Evolutionary conservation across 2,888 invertebrate species (phyloP).

Genomic region (Drosophila merina): DNA sequence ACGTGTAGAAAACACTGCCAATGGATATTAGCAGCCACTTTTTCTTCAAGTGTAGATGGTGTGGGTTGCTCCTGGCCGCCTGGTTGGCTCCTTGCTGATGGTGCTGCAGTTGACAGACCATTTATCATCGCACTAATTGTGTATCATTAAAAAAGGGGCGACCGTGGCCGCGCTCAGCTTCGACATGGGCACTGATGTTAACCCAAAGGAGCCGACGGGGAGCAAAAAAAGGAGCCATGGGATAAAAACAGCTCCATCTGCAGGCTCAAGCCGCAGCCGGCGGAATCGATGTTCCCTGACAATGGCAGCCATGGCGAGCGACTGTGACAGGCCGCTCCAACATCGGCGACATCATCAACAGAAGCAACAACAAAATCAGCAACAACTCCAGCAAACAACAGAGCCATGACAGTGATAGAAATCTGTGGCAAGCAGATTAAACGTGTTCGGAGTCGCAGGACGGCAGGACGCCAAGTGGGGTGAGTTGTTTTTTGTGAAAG

Average conservation of each 20-base stretch:
- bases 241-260: constrained; percentile 27
- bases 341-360: constrained; percentile 55
- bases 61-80: constrained; percentile 10
- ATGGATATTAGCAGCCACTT: background rate
- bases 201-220: constrained; percentile 57
- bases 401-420: constrained; percentile 76
- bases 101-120: constrained; percentile 82
- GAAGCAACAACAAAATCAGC: constrained; percentile 22
- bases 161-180: constrained; percentile 13
- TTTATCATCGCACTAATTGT: constrained; percentile 83
- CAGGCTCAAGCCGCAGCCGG: constrained; percentile 24
- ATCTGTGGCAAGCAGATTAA: constrained; percentile 78
- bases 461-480: background rate
- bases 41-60: constrained; percentile 5
- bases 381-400: constrained; percentile 46
- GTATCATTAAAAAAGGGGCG: constrained; percentile 80
- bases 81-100: constrained; percentile 37
- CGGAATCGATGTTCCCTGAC: constrained; percentile 59
- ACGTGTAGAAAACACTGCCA: too few relatives aligned
- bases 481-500: constrained; percentile 62
- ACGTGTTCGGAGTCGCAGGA: constrained; percentile 58
- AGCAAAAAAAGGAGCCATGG: constrained; percentile 11
- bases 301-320: constrained; percentile 50
- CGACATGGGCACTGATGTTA: constrained; percentile 61
- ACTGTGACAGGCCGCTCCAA: constrained; percentile 29